Evolutionary conservation across 2,113 vertebrate species (phyloP), one percentile per base, ranked within the genome.

Genomic region (Syrmaticus mikado): DNA sequence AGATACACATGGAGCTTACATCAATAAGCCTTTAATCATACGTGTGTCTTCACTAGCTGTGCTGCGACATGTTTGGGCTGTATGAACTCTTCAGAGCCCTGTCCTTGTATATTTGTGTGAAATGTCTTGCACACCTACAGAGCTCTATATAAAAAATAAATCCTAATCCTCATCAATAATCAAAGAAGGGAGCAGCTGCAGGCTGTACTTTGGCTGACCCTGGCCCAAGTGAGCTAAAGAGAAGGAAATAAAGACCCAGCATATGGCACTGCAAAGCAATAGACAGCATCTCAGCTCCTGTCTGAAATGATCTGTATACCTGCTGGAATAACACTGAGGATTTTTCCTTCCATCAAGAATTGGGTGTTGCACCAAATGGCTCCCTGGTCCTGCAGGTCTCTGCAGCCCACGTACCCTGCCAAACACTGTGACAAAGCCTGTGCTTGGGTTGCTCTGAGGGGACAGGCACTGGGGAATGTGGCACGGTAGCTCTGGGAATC

Each of bases 191-290:
- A 91, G 68, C 89, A 93, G 91, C 82, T 97, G 87, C 91, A 87
- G 82, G 67, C 89, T 96, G 85, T 72, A 67, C 89, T 94, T 92
- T 90, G 82, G 82, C 91, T 96, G 93, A 91, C 57, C 82, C 55
- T 91, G 78, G 38, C 19, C 72, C 65, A 85, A 87, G 38, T 13
- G 46, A 87, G 75, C 85, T 52, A 3, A 46, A 80, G 57, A 61
- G n/a, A 50, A 79, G 41, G 65, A 83, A 92, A 62, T 67, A 41
- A 78, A 85, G 19, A 1, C 18, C 32, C 34, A 38, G 17, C n/a
- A 21, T 53, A 53, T 43, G 55, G 67, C 82, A 76, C 48, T 53
- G 58, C 32, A 30, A 48, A 66, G 66, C 40, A 68, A 41, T 0
- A 61, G 71, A 53, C 32, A 32, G 48, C 19, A 61, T 74, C 71